phyloP scores from a whole-genome alignment of 2,797 vertebrate species.

The Helicolenus hilgendorfi region DNA sequence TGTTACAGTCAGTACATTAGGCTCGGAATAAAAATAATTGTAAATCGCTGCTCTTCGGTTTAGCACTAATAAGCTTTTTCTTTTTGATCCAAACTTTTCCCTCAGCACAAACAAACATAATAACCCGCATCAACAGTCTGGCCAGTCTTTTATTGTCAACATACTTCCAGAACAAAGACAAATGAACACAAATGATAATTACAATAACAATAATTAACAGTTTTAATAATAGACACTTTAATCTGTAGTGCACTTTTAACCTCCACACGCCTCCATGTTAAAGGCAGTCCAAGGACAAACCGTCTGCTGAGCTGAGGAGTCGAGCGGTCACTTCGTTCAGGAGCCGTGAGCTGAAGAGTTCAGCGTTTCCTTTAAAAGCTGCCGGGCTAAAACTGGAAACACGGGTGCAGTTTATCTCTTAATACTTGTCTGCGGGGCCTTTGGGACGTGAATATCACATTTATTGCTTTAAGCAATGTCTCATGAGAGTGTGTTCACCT shows the following conservation, averaged over 20 bases:
- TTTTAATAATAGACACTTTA: conserved; percentile 62
- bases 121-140: conserved; percentile 73
- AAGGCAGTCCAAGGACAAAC: conserved; percentile 58
- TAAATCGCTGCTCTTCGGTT: neutral
- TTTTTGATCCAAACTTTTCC: neutral
- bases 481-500: neutral
- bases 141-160: conserved; percentile 87
- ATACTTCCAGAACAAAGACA: conserved; percentile 77
- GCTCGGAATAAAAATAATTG: neutral
- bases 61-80: neutral
- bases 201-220: conserved; percentile 56
- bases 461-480: conserved; percentile 21
- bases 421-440: neutral
- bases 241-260: conserved; percentile 85
- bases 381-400: conserved; percentile 5
- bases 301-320: conserved; percentile 35
- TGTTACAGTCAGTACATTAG: neutral
- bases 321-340: conserved; percentile 17
- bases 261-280: conserved; percentile 41
- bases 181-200: conserved; percentile 64
- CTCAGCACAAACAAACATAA: neutral
- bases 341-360: neutral
- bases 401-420: neutral
- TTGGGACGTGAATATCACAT: neutral
- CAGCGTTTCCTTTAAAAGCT: conserved; percentile 54